Base-by-base conservation (phyloP, 2,113 vertebrate species). In the Coryphaenoides rupestris region DNA sequence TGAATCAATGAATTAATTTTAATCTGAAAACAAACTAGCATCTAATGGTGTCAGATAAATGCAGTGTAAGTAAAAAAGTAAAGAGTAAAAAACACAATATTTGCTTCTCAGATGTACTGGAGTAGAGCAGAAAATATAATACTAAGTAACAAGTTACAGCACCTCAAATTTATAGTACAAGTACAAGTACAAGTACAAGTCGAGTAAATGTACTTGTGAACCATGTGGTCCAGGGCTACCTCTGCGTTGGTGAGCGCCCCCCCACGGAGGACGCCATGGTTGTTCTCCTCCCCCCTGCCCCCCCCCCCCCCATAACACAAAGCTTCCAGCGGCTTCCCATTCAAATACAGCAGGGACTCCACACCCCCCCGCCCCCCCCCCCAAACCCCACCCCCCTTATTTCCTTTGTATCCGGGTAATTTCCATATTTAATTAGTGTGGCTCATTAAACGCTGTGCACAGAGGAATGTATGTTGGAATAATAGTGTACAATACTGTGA, bases 401-500 rank as follows among this genome's bases (percentile, higher is more conserved):
- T 91, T 87, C 72, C 79, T 76, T 80, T 88, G 80, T 81, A 86
- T 86, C 64, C 73, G 79, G 76, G 85, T 85, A 68, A 90, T 90
- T 90, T 89, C 84, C 87, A 89, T 86, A 88, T 84, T 88, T 90
- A 88, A 91, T 91, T 88, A 89, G 84, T 80, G 73, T 4, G 69
- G 79, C 83, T 90, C 85, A 89, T 90, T 88, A 88, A 84, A 84
- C 63, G 54, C 72, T 79, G 70, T 78, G 76, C 80, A 73, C 81
- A 68, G 76, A 83, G 80, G 79, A 84, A 84, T 76, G 81, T 84
- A 82, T 75, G 80, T 72, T 64, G 83, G 68, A 83, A 81, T 85
- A 84, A 89, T 88, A 85, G 73, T 72, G 62, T 65, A 72, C 72
- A 63, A 70, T 72, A 76, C 81, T 87, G 80, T 79, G 77, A 83